Evolutionary conservation across 2,888 invertebrate species (phyloP).

Genomic region (Automeris io): DNA sequence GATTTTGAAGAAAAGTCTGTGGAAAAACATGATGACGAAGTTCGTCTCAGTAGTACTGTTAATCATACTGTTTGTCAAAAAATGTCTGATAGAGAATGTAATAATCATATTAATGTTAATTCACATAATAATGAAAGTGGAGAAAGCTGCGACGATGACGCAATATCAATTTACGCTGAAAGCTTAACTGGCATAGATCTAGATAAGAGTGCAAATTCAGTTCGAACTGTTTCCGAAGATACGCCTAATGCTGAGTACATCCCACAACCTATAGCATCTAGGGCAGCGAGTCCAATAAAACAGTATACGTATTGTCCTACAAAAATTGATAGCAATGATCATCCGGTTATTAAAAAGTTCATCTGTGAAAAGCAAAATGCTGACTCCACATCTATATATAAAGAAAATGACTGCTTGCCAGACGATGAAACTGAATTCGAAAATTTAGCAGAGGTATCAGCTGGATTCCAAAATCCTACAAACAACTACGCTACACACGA

Average conservation of each 20-base stretch:
- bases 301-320: constrained; percentile 34
- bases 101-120: not conserved
- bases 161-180: constrained; percentile 57
- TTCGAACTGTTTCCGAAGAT: not conserved
- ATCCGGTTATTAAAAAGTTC: constrained; percentile 13
- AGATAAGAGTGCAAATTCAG: constrained; percentile 20
- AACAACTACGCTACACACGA: constrained; percentile 40
- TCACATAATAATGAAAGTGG: constrained; percentile 20
- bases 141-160: constrained; percentile 58
- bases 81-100: not conserved
- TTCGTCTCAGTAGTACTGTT: not conserved
- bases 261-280: constrained; percentile 24
- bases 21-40: not conserved
- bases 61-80: not conserved
- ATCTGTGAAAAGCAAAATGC: constrained; percentile 50
- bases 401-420: constrained; percentile 17
- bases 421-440: too few species aligned
- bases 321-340: constrained; percentile 21
- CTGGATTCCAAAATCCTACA: too few species aligned
- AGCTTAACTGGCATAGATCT: constrained; percentile 56
- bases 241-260: constrained; percentile 35
- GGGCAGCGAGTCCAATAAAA: not conserved
- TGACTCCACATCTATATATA: constrained; percentile 45
- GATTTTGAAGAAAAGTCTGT: not conserved
- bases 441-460: too few species aligned